Base-by-base conservation (phyloP, 2,113 vertebrate species). In the Ifrita kowaldi region DNA sequence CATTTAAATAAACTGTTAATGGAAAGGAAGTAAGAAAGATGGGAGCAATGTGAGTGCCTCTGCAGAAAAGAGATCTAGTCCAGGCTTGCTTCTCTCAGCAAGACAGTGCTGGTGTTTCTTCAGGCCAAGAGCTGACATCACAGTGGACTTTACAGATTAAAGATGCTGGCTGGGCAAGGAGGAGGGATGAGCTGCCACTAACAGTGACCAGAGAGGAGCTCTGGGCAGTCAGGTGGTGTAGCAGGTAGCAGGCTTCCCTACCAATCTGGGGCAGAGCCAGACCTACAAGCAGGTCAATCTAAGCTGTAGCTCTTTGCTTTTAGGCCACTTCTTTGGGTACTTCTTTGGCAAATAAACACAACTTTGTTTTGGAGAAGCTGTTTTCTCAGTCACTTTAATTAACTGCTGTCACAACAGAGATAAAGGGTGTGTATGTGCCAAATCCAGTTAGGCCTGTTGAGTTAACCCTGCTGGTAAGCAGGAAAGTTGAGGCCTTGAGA, bases 401-500 rank as follows among this genome's bases (percentile, higher is more conserved):
- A 96, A 94, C 60, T 91, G 46, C 93, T 97, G 95, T 96, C 96
- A 95, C 89, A 97, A 95, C 64, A 89, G 76, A 97, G 91, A 92
- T 93, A 96, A 95, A 96, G 93, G 95, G 93, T 88, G 96, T 93
- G 91, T 86, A 52, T 33, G 47, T 81, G 69, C 56, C 94, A 93
- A 94, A 96, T 91, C 95, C 96, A 84, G 95, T 91, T 71, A 70
- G 77, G 70, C 95, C 81, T 95, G 96, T 73, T 27, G 4, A 68
- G 84, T 91, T 84, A 84, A 94, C 62, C n/a, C 26, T 60, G 44
- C 32, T 7, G 3, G 62, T 73, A 82, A 96, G 85, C 73, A 93
- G 60, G n/a, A 9, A 35, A 89, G 80, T 27, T 65, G 46, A 76
- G 83, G 28, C 28, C 35, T 81, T 84, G 49, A 87, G 62, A 91